Percentiles rank a stretch among this genome's conserved stretches.
Evolutionary conservation across 2,797 vertebrate genomes (phyloP).

Genomic region (Anguilla pacifica): DNA sequence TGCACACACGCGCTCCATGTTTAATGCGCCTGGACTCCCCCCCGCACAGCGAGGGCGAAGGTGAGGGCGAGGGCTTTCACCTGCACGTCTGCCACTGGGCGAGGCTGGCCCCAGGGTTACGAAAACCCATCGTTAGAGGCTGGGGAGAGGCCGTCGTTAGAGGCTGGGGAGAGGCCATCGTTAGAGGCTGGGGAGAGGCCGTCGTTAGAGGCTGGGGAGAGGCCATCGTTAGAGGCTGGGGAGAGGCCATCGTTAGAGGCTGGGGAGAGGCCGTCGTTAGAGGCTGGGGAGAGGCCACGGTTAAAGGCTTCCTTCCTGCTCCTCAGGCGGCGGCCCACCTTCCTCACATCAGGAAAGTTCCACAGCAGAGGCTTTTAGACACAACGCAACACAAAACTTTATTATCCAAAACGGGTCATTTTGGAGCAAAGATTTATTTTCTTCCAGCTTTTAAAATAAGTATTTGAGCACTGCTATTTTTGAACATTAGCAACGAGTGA

Average conservation of each 20-base stretch:
- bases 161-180: no score
- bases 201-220: no score
- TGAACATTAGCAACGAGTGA: background rate
- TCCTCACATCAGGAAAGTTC: conserved; percentile 48
- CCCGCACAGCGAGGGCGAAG: conserved; percentile 29
- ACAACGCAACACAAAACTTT: background rate
- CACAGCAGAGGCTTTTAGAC: background rate
- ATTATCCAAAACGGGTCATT: background rate
- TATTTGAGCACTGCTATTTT: background rate
- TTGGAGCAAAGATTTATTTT: background rate
- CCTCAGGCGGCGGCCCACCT: conserved; percentile 18
- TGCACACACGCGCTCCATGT: conserved; percentile 71
- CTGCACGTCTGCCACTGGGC: conserved; percentile 52
- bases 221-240: no score
- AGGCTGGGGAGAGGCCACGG: background rate
- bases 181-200: no score
- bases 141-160: no score
- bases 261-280: no score
- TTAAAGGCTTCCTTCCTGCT: conserved; percentile 5
- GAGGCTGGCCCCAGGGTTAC: no score
- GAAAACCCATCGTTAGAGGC: no score
- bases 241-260: conserved; percentile 41
- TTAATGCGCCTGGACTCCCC: conserved; percentile 62
- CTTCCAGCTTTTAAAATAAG: background rate
- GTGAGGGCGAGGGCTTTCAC: conserved; percentile 43